Base-by-base conservation (phyloP, 2,888 invertebrate species). In the Drosophila siamana region DNA sequence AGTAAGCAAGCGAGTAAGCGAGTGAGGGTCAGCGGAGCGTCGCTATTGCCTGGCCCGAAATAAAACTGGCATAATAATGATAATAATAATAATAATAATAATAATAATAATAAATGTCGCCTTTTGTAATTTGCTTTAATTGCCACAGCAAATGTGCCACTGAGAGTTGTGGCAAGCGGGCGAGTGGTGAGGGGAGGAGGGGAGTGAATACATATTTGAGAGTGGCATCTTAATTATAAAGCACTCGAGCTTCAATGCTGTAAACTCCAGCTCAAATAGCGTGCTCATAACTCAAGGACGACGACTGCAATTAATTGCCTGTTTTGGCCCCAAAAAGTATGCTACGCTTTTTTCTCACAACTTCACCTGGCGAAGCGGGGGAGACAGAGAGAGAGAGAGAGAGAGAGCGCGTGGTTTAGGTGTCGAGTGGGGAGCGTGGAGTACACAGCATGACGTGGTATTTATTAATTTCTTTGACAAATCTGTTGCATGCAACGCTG, bases 401-500 rank as follows among this genome's bases (percentile, higher is more conserved):
- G 22, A 36, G n/a, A n/a, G n/a, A n/a, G n/a, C n/a, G n/a, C n/a
- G n/a, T n/a, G n/a, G n/a, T n/a, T n/a, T n/a, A n/a, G 16, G 40
- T 13, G n/a, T 7, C 7, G 15, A 15, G 33, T 11, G 33, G 11
- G n/a, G 11, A 1, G 19, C 0, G 0, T 13, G 36, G 7, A 15
- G 19, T 30, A 28, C 84, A 38, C 82, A 73, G 82, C 82, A 78
- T 86, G 87, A 86, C 74, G 78, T 78, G 81, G 87, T 80, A 87
- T 89, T 89, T 90, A 83, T 86, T 88, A 90, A 90, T 89, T 88
- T 90, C 90, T 77, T 88, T 90, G 90, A 90, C 88, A 90, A 89
- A 89, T 88, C 89, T 90, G 89, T 89, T 83, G 90, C 81, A 72
- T 77, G 74, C 64, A 61, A 66, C 78, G 69, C 54, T 64, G 80